Evolutionary conservation across 2,888 invertebrate species (phyloP).

Genomic region (Drosophila picticornis): DNA sequence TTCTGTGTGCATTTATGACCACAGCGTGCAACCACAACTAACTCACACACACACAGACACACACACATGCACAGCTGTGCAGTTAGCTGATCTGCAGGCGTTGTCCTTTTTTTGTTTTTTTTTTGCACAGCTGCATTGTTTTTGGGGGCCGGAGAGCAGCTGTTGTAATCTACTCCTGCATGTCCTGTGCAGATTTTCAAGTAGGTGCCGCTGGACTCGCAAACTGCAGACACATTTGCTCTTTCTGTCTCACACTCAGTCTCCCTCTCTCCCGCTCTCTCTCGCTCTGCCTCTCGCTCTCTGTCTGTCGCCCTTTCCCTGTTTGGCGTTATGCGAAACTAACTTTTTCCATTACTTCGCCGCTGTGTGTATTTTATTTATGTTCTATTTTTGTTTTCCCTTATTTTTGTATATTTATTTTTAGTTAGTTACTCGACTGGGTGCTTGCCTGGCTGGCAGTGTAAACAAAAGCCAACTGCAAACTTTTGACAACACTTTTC

Average conservation of each 20-base stretch:
- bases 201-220: slow-evolving; percentile 56
- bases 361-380: slow-evolving; percentile 74
- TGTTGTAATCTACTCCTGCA: slow-evolving; percentile 58
- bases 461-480: slow-evolving; percentile 78
- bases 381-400: slow-evolving; percentile 72
- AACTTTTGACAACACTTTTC: slow-evolving; percentile 77
- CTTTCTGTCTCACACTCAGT: neutral
- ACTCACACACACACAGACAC: slow-evolving; percentile 22
- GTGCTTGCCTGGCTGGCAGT: slow-evolving; percentile 27
- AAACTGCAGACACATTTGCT: slow-evolving; percentile 15
- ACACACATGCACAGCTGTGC: slow-evolving; percentile 21
- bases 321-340: slow-evolving; percentile 71
- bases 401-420: slow-evolving; percentile 62
- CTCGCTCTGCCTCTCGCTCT: neutral
- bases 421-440: slow-evolving; percentile 70
- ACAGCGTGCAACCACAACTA: slow-evolving; percentile 55
- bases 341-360: slow-evolving; percentile 81
- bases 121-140: slow-evolving; percentile 46
- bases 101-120: slow-evolving; percentile 25
- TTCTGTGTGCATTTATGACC: slow-evolving; percentile 32
- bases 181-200: slow-evolving; percentile 62
- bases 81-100: slow-evolving; percentile 34
- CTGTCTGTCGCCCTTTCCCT: neutral
- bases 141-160: slow-evolving; percentile 61
- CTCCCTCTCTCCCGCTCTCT: neutral